Percentiles rank a stretch among this genome's conserved stretches.
These are phyloP conservation scores for Polydrusus cervinus DNA, from an alignment of 2,888 invertebrate genomes.

Conservation along the genomic window DNA sequence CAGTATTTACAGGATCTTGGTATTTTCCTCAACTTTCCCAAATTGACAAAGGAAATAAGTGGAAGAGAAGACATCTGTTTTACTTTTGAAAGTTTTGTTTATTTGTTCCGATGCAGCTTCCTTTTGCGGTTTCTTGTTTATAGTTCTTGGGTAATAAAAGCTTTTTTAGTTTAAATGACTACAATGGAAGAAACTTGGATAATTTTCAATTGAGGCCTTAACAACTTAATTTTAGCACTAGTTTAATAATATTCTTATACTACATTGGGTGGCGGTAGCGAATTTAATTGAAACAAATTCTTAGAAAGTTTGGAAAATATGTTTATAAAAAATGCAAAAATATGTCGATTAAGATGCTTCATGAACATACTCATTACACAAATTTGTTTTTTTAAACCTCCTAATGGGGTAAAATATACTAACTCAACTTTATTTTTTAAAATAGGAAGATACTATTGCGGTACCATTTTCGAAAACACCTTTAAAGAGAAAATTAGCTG, in stretches of 20 bases:
- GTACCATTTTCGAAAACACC: too few relatives aligned
- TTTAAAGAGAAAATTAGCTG: too few relatives aligned
- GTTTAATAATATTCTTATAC: background rate
- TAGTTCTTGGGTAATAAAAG: slow-evolving; percentile 16
- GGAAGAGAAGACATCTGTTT: slow-evolving; percentile 49
- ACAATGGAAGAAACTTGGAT: background rate
- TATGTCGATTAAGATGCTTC: too few relatives aligned
- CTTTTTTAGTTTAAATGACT: slow-evolving; percentile 14
- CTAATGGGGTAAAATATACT: too few relatives aligned
- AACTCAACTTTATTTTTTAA: too few relatives aligned
- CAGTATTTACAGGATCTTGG: slow-evolving; percentile 17
- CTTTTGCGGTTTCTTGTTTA: slow-evolving; percentile 41
- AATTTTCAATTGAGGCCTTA: background rate
- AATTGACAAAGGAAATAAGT: slow-evolving; percentile 54
- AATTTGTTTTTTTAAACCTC: too few relatives aligned
- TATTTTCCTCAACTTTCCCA: slow-evolving; percentile 40
- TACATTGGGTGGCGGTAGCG: too few relatives aligned
- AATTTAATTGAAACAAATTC: too few relatives aligned
- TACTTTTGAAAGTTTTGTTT: slow-evolving; percentile 50
- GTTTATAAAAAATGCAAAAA: too few relatives aligned
- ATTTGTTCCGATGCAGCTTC: slow-evolving; percentile 37
- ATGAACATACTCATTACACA: too few relatives aligned
- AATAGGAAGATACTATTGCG: too few relatives aligned
- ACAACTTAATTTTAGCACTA: background rate
- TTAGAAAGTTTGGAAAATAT: too few relatives aligned